Base-by-base conservation (phyloP, 1,140 invertebrate species). In the Nilaparvata lugens region DNA sequence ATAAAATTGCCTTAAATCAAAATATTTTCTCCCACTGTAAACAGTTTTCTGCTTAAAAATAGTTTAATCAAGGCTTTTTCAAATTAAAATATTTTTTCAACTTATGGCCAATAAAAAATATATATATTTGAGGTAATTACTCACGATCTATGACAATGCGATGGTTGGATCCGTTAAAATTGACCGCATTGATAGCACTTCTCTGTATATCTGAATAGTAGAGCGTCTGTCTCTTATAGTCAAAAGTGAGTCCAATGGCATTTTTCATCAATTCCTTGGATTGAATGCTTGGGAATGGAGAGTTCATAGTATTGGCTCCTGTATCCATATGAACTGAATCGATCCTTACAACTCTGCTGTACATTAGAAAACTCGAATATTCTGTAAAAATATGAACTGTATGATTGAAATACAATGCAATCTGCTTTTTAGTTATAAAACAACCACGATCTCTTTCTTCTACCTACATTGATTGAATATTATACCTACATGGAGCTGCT, bases 131-230 rank as follows among this genome's bases (percentile, higher is more conserved):
- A n/a, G n/a, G n/a, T n/a, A 11, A 60, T 19, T 7, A 79, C 81
- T 77, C 71, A 85, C 83, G 76, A 66, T 84, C 81, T 1, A 89
- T 78, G 48, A 94, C 72, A 14, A 86, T 78, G 18, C 74, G 74
- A 70, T 91, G 86, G 1, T 80, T 77, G 13, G 78, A 81, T 42
- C 91, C 90, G 75, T 93, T 89, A 73, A 93, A 93, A 69, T 79
- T 78, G n/a, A 93, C 89, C 42, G 80, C 77, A 72, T 89, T 89
- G 64, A 95, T 92, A 54, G 87, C 85, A 52, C 88, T 88, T 61
- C 82, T 75, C 68, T 92, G 88, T 64, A 94, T 91, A 71, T 94
- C 92, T 1, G 90, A 93, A 75, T 91, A 95, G 74, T 89, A 94
- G 18, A 94, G 73, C 48, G 81, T 73, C 57, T 83, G 75, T 2